phyloP scores from a whole-genome alignment of 2,797 vertebrate genomes.

The Lemur catta region DNA sequence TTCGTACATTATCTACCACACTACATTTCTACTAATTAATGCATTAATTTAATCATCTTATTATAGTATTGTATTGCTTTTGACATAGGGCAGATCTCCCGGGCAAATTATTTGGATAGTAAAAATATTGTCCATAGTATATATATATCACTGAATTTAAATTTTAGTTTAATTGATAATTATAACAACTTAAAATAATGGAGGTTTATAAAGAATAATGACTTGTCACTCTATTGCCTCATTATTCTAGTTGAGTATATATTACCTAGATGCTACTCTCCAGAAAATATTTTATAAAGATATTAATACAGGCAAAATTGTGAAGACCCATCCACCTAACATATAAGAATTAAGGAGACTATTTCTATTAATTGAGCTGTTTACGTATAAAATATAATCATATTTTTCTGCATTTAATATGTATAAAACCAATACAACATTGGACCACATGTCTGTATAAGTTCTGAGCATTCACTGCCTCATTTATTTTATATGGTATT shows the following conservation, averaged over 20 bases:
- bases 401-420: neutral
- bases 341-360: neutral
- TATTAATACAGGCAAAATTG: neutral
- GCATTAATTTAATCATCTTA: neutral
- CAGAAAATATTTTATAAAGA: neutral
- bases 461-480: neutral
- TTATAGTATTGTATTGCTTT: neutral
- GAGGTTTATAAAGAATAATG: neutral
- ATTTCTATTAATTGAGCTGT: neutral
- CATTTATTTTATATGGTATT: neutral
- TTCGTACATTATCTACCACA: neutral
- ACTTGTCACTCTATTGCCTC: neutral
- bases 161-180: neutral
- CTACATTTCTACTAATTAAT: neutral
- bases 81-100: neutral
- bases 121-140: neutral
- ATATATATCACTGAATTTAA: neutral
- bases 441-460: neutral
- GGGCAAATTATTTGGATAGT: neutral
- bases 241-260: neutral
- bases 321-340: neutral
- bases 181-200: neutral
- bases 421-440: neutral
- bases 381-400: neutral
- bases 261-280: neutral